phyloP scores from a whole-genome alignment of 35 echinoderm and acorn worm genomes.

The Patiria miniata region DNA sequence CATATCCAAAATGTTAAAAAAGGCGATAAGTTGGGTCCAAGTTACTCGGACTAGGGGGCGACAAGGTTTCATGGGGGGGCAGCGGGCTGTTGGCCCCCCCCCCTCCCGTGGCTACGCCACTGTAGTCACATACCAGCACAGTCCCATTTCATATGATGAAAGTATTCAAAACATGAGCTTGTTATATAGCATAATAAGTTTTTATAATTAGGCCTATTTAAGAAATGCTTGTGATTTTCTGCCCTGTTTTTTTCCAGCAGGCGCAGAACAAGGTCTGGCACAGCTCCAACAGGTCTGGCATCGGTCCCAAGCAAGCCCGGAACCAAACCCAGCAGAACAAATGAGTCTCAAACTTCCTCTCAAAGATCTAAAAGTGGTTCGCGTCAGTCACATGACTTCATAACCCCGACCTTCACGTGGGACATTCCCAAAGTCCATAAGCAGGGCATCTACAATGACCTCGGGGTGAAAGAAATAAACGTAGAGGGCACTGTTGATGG shows the following conservation, averaged over 20 bases:
- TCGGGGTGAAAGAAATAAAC: conserved; percentile 31
- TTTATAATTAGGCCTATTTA: no score
- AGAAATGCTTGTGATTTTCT: no score
- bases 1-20: no score
- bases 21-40: no score
- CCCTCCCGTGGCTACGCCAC: no score
- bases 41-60: no score
- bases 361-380: background rate
- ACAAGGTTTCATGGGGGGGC: no score
- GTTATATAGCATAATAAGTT: no score
- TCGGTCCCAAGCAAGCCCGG: background rate
- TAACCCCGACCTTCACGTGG: conserved; percentile 35
- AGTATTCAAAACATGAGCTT: no score
- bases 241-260: background rate
- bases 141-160: no score
- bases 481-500: background rate
- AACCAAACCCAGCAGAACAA: background rate
- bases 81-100: no score
- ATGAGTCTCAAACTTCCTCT: background rate
- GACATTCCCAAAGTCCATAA: conserved; percentile 25
- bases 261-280: background rate
- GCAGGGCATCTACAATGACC: conserved; percentile 38
- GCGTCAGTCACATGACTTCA: background rate
- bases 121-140: no score
- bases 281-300: background rate